Evolutionary conservation across 2,888 invertebrate genomes (phyloP).

Genomic region (Ophioninae sp.): DNA sequence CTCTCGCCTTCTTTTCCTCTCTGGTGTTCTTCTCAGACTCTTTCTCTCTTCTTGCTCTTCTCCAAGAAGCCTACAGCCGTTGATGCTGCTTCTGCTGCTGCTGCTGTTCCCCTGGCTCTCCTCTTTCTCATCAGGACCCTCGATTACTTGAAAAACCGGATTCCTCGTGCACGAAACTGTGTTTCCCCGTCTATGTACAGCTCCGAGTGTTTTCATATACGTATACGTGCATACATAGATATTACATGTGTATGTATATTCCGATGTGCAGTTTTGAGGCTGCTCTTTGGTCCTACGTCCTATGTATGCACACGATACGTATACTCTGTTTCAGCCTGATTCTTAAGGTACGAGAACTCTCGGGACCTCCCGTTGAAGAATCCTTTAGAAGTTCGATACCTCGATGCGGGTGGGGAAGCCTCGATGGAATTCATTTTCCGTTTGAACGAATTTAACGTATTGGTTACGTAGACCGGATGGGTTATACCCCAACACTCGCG

Average conservation of each 20-base stretch:
- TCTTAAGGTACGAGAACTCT: constrained; percentile 36
- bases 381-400: constrained; percentile 40
- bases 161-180: constrained; percentile 77
- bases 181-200: constrained; percentile 72
- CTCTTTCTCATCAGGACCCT: constrained; percentile 62
- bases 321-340: constrained; percentile 14
- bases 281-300: constrained; percentile 24
- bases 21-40: constrained; percentile 28
- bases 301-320: constrained; percentile 6
- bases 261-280: constrained; percentile 50
- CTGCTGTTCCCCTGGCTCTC: constrained; percentile 59
- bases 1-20: constrained; percentile 37
- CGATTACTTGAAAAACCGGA: constrained; percentile 80
- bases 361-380: constrained; percentile 25
- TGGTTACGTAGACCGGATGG: constrained; percentile 3
- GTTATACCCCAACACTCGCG: not conserved
- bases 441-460: constrained; percentile 42
- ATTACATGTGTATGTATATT: constrained; percentile 57
- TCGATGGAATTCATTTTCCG: constrained; percentile 41
- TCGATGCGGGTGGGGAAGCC: constrained; percentile 50
- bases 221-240: too few species aligned
- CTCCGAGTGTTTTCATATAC: constrained; percentile 53
- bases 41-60: constrained; percentile 34
- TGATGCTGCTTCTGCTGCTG: constrained; percentile 65
- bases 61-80: constrained; percentile 58